Evolutionary conservation across 2,113 vertebrate genomes (phyloP).

Genomic region (Ageneiosus marmoratus): DNA sequence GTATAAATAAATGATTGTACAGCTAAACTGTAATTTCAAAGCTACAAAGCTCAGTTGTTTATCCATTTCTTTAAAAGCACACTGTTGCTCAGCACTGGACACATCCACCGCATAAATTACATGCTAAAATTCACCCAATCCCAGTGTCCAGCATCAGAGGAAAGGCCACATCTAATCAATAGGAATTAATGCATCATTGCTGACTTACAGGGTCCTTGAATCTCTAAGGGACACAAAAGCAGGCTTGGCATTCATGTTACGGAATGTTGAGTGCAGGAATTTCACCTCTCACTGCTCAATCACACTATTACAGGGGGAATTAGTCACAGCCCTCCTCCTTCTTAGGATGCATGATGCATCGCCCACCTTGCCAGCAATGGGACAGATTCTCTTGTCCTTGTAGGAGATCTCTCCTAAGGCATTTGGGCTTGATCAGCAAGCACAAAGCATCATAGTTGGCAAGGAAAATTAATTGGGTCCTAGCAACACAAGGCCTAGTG

Average conservation of each 20-base stretch:
- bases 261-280: slow-evolving; percentile 8
- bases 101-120: not conserved
- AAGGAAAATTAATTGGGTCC: slow-evolving; percentile 37
- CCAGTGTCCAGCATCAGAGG: slow-evolving; percentile 15
- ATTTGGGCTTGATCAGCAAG: slow-evolving; percentile 28
- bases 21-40: not conserved
- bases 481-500: slow-evolving; percentile 12
- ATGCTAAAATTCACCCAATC: not conserved
- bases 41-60: not conserved
- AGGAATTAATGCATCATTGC: slow-evolving; percentile 29
- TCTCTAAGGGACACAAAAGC: slow-evolving; percentile 43
- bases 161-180: slow-evolving; percentile 51
- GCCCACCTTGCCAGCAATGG: slow-evolving; percentile 1
- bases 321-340: slow-evolving; percentile 54
- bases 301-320: slow-evolving; percentile 51
- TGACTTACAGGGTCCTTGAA: slow-evolving; percentile 21
- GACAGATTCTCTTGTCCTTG: slow-evolving; percentile 30
- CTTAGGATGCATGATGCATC: slow-evolving; percentile 34
- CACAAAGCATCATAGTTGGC: slow-evolving; percentile 18
- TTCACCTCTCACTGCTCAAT: slow-evolving; percentile 42
- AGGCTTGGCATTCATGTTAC: slow-evolving; percentile 35
- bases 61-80: not conserved
- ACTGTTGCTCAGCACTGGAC: slow-evolving; percentile 3
- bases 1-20: not conserved
- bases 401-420: slow-evolving; percentile 6